phyloP scores from a whole-genome alignment of 2,113 vertebrate genomes.

The Microcebus jonahi region DNA sequence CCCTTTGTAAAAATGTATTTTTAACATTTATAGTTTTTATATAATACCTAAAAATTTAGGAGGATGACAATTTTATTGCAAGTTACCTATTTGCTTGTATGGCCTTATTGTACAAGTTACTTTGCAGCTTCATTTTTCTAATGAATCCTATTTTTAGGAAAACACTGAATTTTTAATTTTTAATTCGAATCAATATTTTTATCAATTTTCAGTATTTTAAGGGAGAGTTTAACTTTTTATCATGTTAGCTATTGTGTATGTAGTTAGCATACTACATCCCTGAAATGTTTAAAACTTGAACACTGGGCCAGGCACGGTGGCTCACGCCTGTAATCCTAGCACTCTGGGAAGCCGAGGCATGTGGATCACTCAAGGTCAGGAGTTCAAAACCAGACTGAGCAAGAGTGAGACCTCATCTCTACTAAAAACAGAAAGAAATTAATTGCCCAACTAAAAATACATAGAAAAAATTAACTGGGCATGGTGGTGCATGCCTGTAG shows the following conservation, averaged over 20 bases:
- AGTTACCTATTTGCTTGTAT: neutral
- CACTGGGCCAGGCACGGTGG: neutral
- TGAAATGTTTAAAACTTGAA: slow-evolving; percentile 19
- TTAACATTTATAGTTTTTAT: slow-evolving; percentile 29
- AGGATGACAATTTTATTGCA: neutral
- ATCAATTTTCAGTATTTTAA: slow-evolving; percentile 26
- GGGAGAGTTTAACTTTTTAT: slow-evolving; percentile 25
- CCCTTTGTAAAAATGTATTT: slow-evolving; percentile 37
- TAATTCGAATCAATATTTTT: neutral
- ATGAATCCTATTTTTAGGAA: neutral
- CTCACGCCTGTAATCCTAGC: too few species aligned
- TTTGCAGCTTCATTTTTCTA: slow-evolving; percentile 43
- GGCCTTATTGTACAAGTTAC: slow-evolving; percentile 6
- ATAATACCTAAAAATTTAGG: slow-evolving; percentile 10
- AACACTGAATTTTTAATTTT: neutral
- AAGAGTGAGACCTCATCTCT: too few species aligned
- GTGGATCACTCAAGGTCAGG: too few species aligned
- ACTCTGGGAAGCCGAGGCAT: too few species aligned
- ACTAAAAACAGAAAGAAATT: too few species aligned
- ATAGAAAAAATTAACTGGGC: too few species aligned
- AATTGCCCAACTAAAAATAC: too few species aligned
- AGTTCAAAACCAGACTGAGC: too few species aligned
- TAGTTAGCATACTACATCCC: neutral
- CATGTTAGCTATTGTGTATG: neutral
- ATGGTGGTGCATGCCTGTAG: too few species aligned